Base-by-base conservation (phyloP, 2,797 vertebrate species). In the Sebastes taczanowskii region DNA sequence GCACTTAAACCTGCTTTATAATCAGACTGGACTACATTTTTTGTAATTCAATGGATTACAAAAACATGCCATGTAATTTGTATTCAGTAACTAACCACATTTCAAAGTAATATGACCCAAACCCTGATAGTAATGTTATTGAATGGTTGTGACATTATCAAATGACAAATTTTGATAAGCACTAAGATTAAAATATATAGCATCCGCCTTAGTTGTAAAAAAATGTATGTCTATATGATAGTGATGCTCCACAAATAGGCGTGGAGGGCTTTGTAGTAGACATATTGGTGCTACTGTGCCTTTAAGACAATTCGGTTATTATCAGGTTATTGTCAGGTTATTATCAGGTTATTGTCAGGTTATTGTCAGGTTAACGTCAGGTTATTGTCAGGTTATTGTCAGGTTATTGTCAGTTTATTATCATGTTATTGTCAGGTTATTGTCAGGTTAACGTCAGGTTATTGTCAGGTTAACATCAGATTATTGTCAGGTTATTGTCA, bases 221-320 rank as follows among this genome's bases (percentile, higher is more conserved):
- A 25, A 38, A 38, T 14, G 2, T 64, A 20, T 79, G 5, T 29
- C 13, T 8, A 34, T 85, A 91, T 69, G 90, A 88, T 78, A 82
- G 13, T 11, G 13, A 27, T 61, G 63, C 69, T 77, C 56, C 71
- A 75, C 86, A 67, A 93, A 93, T 90, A 78, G 92, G 86, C 69
- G 91, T 83, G 79, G 71, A 64, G 65, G 49, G 70, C 81, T 86
- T 86, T 89, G 83, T 92, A 92, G 65, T 79, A 86, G 82, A 91
- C 30, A 13, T 4, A 14, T 3, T 3, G 2, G 3, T 5, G n/a
- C 1, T 25, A 78, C 88, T 95, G 93, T 94, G 46, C 13, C 80
- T 80, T 93, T 92, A 90, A 92, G 86, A 92, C 75, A 90, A 94
- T 88, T 87, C 85, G 71, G 65, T 13, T 35, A 35, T 35, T 38